Evolutionary conservation across 35 echinoderm and acorn worm species (phyloP), one percentile per base, ranked within the genome.

Genomic region (Stichopus chloronotus): DNA sequence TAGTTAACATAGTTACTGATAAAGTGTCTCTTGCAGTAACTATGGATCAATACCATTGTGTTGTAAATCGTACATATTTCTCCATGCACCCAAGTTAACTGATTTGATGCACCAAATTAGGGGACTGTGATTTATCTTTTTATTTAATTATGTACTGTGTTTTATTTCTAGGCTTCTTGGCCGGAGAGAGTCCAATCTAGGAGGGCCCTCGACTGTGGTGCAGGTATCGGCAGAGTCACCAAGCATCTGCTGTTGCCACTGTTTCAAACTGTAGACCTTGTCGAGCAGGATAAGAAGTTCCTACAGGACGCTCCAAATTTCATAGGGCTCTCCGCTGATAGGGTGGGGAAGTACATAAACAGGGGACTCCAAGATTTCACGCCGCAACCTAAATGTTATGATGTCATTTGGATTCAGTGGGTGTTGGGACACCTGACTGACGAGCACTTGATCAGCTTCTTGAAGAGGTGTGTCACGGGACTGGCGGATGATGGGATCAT

Each of bases 361-460:
- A 76, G 59, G 11, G 97, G 97, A 30, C 95, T 98, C 1, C 97
- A 98, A 59, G 63, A 96, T 7, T 98, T 96, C 60, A 90, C 30
- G 4, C 97, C 97, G 20, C 79, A 93, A 19, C 72, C 95, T 5
- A 87, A 96, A 72, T 72, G 87, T 57, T 98, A 98, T 56, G 97
- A 98, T 59, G 87, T 98, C 8, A 98, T 98, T 76, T 98, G 97
- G 97, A 91, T 91, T 20, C 97, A 98, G 95, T 98, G 97, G 97
- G 97, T 98, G 8, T 72, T 98, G 2, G 97, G 97, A 5, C 97
- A 98, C 61, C 92, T 98, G 17, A 93, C 95, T 0, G 97, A 98
- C 58, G 95, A 98, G 16, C 95, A 98, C 56, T 61, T 98, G 24
- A 84, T 98, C 14, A 20, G 86, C 59, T 98, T 98, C 63, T 88